Evolutionary conservation across 2,888 invertebrate species (phyloP).

Genomic region (Andrena flavipes): DNA sequence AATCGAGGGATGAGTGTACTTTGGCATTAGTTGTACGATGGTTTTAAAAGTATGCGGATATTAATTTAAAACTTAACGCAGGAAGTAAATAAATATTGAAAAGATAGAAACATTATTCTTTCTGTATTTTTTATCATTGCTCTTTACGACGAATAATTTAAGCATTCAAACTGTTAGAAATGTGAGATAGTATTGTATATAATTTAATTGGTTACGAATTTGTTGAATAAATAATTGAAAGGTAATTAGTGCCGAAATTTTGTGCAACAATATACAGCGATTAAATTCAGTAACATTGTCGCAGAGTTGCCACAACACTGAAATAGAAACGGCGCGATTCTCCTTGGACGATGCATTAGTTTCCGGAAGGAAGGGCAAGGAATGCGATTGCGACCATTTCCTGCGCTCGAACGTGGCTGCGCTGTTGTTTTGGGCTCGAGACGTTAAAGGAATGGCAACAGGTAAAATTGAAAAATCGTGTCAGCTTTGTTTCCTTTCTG

Average conservation of each 20-base stretch:
- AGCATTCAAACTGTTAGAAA: no score
- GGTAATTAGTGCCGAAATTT: background rate
- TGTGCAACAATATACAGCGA: background rate
- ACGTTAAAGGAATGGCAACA: constrained; percentile 72
- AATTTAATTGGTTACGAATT: no score
- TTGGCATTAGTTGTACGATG: no score
- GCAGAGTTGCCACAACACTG: constrained; percentile 58
- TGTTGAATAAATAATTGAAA: background rate
- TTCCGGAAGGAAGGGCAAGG: constrained; percentile 38
- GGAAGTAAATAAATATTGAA: no score
- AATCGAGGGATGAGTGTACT: no score
- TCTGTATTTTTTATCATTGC: no score
- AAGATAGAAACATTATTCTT: no score
- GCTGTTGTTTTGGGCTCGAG: constrained; percentile 74
- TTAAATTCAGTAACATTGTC: background rate
- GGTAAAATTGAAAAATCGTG: constrained; percentile 52
- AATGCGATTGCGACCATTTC: constrained; percentile 71
- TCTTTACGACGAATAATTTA: no score
- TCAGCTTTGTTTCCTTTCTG: background rate
- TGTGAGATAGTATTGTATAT: no score
- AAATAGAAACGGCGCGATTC: constrained; percentile 22
- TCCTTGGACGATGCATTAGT: constrained; percentile 32
- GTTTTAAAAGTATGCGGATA: no score
- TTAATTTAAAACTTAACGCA: no score
- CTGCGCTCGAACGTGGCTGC: constrained; percentile 67